phyloP scores from a whole-genome alignment of 1,140 invertebrate genomes.

The Frieseomelitta varia region DNA sequence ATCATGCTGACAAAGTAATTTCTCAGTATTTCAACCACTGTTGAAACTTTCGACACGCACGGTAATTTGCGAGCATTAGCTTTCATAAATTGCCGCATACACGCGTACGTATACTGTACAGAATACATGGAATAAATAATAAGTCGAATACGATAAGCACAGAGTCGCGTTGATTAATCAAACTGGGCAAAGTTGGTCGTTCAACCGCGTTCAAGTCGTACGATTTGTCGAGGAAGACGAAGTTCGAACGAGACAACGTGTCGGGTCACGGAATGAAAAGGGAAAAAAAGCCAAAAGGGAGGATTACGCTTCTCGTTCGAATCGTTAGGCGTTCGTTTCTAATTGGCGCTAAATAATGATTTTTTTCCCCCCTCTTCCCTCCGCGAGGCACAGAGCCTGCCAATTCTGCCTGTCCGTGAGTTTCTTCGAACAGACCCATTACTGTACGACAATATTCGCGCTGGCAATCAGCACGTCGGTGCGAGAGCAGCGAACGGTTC shows the following conservation, averaged over 20 bases:
- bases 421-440: constrained; percentile 70
- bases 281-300: constrained; percentile 10
- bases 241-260: not conserved
- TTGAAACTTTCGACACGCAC: not conserved
- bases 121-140: too few relatives aligned
- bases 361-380: constrained; percentile 59
- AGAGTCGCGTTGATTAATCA: constrained; percentile 23
- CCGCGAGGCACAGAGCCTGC: not conserved
- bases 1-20: too few relatives aligned
- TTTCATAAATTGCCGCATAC: too few relatives aligned
- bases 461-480: constrained; percentile 74
- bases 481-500: constrained; percentile 64
- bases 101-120: not conserved
- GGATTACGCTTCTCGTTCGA: constrained; percentile 24
- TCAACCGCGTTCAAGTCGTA: constrained; percentile 16
- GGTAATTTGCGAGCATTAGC: not conserved
- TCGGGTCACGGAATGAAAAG: not conserved
- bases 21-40: too few relatives aligned
- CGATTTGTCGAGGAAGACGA: constrained; percentile 35
- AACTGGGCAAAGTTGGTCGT: constrained; percentile 10
- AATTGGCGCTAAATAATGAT: constrained; percentile 75
- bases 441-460: constrained; percentile 75
- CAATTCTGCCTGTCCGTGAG: constrained; percentile 38
- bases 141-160: not conserved
- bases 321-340: constrained; percentile 62